Evolutionary conservation across 2,888 invertebrate species (phyloP).

Genomic region (Nephrotoma guestfalica): DNA sequence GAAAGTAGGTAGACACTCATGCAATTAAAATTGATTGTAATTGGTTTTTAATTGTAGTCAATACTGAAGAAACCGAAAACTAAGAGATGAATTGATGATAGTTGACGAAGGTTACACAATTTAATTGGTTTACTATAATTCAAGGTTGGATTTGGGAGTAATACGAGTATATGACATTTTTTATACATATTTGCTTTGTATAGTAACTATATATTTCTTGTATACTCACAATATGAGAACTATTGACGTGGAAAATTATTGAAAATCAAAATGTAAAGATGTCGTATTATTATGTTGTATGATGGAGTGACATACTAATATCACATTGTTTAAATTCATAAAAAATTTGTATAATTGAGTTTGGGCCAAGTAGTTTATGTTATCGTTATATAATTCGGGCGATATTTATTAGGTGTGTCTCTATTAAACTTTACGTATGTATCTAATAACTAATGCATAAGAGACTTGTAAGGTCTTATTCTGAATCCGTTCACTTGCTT

Average conservation of each 20-base stretch:
- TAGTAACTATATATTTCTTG: background rate
- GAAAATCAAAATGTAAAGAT: no score
- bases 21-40: background rate
- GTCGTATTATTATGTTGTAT: no score
- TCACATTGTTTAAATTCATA: no score
- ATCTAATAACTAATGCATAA: no score
- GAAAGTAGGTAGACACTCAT: background rate
- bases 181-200: background rate
- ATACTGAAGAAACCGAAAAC: background rate
- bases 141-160: background rate
- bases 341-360: no score
- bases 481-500: no score
- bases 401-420: no score
- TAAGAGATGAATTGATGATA: background rate
- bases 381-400: no score
- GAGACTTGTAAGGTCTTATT: no score
- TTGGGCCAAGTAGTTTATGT: no score
- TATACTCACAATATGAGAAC: background rate
- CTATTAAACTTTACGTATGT: no score
- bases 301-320: no score
- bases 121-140: background rate
- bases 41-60: background rate
- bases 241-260: background rate
- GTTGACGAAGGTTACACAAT: background rate
- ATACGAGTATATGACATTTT: background rate